Evolutionary conservation across 1,140 invertebrate species (phyloP), one percentile per base, ranked within the genome.

Genomic region (Grapholita molesta): DNA sequence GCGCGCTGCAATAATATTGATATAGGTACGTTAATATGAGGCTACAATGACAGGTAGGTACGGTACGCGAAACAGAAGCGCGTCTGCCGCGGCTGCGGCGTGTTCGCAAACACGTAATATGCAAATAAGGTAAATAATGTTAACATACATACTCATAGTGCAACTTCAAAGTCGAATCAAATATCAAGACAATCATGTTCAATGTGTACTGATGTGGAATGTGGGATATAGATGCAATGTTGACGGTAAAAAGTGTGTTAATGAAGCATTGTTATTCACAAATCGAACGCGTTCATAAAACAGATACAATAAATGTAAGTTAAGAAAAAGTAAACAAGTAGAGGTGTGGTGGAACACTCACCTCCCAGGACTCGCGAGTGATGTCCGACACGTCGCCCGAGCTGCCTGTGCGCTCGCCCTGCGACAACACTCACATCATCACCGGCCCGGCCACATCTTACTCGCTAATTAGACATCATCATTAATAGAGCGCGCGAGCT

Each of bases 321-420:
- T 9, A n/a, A 18, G 42, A 48, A 48, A 48, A 61, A 30, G 21
- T 25, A 61, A 61, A 30, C n/a, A 28, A 61, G 18, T 21, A n/a
- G 18, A 18, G 42, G 18, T 21, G 52, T 25, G 42, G 15, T 25
- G 30, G 15, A 52, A 24, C 24, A 94, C 95, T 95, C 92, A 98
- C 97, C 96, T 98, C 97, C 97, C 97, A 98, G 67, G 96, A 97
- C 88, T 97, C 96, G 79, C 96, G 95, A 53, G 96, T 97, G 64
- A 97, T 93, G 78, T 97, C 96, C 9, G 93, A 94, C 33, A 96
- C 95, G 77, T 96, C 96, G 70, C 94, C 95, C 69, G 95, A 94
- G 75, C 93, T 94, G 11, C 93, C 93, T 64, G 93, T 90, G 48
- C 94, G 93, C 69, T 94, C 94, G 48, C 93, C 90, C 92, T 92